Conservation (phyloP, 1,140 invertebrate genomes). For the Pogonus chalceus region DNA sequence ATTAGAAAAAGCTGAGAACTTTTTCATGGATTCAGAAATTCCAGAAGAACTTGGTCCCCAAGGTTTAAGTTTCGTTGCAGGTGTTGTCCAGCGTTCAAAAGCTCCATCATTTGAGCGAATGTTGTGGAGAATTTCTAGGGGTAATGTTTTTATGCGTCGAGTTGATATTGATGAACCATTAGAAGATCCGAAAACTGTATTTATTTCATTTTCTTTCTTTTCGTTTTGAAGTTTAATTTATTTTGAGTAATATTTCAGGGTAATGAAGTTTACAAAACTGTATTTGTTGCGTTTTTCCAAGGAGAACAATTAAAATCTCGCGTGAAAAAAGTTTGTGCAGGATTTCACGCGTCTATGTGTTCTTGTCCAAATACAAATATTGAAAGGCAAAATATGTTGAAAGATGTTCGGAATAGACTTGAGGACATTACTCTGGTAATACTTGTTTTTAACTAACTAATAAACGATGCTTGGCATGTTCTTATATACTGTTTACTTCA, state of each 20-base stretch:
- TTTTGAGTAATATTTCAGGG: constrained; percentile 49
- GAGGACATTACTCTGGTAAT: constrained; percentile 92
- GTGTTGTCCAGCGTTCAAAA: constrained; percentile 53
- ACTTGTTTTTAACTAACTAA: no score
- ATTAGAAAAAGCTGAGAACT: constrained; percentile 51
- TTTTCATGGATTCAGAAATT: constrained; percentile 38
- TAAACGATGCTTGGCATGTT: no score
- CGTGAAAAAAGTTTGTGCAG: constrained; percentile 96
- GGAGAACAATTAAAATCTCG: constrained; percentile 93
- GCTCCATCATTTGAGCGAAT: constrained; percentile 72
- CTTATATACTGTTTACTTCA: no score
- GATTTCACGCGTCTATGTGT: constrained; percentile 93
- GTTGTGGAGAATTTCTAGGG: constrained; percentile 70
- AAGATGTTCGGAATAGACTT: constrained; percentile 85
- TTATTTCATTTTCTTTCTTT: not conserved
- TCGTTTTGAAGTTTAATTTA: not conserved
- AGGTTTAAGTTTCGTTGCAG: constrained; percentile 48
- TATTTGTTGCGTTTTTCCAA: constrained; percentile 99
- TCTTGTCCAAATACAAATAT: constrained; percentile 86
- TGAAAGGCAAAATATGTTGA: constrained; percentile 88
- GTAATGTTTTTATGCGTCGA: constrained; percentile 48
- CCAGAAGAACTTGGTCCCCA: constrained; percentile 17
- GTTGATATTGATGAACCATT: constrained; percentile 42
- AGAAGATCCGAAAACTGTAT: constrained; percentile 23
- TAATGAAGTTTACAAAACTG: constrained; percentile 92